These are phyloP conservation scores for Zaprionus nigranus DNA, from an alignment of 1,140 invertebrate genomes.

Conservation along the genomic window DNA sequence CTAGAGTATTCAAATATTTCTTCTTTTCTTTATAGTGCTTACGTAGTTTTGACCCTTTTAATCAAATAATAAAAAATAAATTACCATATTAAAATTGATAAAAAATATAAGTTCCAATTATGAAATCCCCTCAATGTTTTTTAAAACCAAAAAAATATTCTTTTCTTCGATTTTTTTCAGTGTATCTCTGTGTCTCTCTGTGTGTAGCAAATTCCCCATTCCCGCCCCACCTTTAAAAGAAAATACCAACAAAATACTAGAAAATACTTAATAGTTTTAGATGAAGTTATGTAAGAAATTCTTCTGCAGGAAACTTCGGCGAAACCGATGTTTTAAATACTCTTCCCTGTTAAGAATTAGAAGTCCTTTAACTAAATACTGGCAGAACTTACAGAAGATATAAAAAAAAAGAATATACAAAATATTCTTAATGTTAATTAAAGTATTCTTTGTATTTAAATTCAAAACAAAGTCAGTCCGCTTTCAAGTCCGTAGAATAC, in stretches of 20 bases:
- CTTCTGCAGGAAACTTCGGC: not conserved
- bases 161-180: slow-evolving; percentile 80
- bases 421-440: too few relatives aligned
- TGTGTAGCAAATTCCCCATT: slow-evolving; percentile 69
- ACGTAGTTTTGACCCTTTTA: slow-evolving; percentile 8
- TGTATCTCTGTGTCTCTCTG: slow-evolving; percentile 80
- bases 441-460: not conserved
- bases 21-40: not conserved
- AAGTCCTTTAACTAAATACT: too few relatives aligned
- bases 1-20: not conserved
- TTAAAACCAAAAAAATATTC: slow-evolving; percentile 61
- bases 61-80: not conserved
- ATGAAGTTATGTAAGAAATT: too few relatives aligned
- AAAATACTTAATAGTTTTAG: not conserved
- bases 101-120: slow-evolving; percentile 23
- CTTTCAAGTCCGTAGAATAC: not conserved
- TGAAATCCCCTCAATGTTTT: slow-evolving; percentile 56
- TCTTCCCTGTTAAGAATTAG: not conserved
- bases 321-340: not conserved
- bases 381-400: too few relatives aligned
- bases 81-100: not conserved
- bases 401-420: not conserved
- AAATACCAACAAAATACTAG: slow-evolving; percentile 1
- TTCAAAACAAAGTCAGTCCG: not conserved
- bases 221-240: slow-evolving; percentile 21